A percentile compares a stretch with the other conserved stretches of the same genome.
phyloP scores from a whole-genome alignment of 2,888 invertebrate genomes.

The Lordiphosa andalusiaca region DNA sequence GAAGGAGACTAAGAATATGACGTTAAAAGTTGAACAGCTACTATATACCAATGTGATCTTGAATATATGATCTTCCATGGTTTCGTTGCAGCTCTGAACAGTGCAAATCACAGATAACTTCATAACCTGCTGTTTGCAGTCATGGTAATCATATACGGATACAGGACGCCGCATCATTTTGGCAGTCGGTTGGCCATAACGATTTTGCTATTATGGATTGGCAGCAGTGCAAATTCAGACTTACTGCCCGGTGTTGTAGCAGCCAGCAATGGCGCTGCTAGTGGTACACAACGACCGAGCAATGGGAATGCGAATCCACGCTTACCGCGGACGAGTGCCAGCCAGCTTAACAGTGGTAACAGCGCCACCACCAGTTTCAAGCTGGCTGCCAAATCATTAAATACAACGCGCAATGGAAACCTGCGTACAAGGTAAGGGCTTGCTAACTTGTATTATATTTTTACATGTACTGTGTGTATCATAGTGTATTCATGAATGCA shows the following conservation, averaged over 20 bases:
- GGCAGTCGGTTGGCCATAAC: conserved; percentile 32
- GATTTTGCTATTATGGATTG: conserved; percentile 35
- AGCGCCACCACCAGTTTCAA: conserved; percentile 69
- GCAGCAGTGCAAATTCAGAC: conserved; percentile 19
- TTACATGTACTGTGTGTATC: conserved; percentile 9
- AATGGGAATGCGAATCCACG: conserved; percentile 81
- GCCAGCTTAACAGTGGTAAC: conserved; percentile 80
- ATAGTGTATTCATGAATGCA: conserved; percentile 1
- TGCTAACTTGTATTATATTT: conserved; percentile 18
- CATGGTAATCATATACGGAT: conserved; percentile 37
- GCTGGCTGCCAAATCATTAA: conserved; percentile 76
- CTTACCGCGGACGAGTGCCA: conserved; percentile 83
- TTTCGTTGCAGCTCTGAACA: conserved; percentile 1
- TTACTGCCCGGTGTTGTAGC: conserved; percentile 36
- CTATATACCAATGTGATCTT: background rate
- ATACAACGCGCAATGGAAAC: conserved; percentile 79
- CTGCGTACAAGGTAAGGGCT: conserved; percentile 79
- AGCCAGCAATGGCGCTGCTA: conserved; percentile 41
- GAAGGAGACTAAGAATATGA: too few relatives aligned
- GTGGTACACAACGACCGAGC: conserved; percentile 73
- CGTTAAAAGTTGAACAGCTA: too few relatives aligned
- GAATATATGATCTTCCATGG: background rate
- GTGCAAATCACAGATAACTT: conserved; percentile 4
- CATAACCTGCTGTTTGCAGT: conserved; percentile 16
- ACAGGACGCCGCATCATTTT: conserved; percentile 17